Evolutionary conservation across 2,797 vertebrate species (phyloP).

Genomic region (Coracias cyanogaster): DNA sequence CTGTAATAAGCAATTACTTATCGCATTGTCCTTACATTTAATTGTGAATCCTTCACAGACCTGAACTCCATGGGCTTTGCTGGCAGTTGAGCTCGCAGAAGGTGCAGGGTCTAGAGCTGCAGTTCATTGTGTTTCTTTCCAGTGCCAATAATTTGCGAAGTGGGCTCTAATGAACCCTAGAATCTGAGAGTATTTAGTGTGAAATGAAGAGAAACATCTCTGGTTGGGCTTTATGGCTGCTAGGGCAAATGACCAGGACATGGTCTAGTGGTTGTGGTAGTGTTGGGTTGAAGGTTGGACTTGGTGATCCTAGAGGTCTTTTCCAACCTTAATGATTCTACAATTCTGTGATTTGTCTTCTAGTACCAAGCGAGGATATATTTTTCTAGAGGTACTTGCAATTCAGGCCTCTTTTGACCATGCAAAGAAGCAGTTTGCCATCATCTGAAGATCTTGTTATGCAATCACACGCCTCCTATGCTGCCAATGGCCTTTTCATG

Average conservation of each 20-base stretch:
- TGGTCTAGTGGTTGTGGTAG: no score
- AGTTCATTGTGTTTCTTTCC: not conserved
- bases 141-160: not conserved
- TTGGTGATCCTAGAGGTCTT: no score
- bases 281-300: no score
- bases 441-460: not conserved
- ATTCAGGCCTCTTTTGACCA: not conserved
- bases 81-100: not conserved
- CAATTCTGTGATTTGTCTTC: not conserved
- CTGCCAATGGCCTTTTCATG: rapidly evolving
- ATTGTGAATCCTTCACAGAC: no score
- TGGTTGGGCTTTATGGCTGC: not conserved
- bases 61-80: rapidly evolving
- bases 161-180: not conserved
- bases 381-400: not conserved
- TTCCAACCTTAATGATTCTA: no score
- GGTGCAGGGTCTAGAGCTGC: not conserved
- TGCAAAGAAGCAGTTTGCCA: not conserved
- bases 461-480: not conserved
- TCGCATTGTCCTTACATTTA: not conserved
- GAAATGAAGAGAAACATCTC: not conserved
- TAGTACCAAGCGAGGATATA: not conserved
- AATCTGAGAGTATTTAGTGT: not conserved
- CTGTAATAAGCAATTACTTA: not conserved
- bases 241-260: not conserved